Base-by-base conservation (phyloP, 2,797 vertebrate genomes). In the Halcyon smyrnensis region DNA sequence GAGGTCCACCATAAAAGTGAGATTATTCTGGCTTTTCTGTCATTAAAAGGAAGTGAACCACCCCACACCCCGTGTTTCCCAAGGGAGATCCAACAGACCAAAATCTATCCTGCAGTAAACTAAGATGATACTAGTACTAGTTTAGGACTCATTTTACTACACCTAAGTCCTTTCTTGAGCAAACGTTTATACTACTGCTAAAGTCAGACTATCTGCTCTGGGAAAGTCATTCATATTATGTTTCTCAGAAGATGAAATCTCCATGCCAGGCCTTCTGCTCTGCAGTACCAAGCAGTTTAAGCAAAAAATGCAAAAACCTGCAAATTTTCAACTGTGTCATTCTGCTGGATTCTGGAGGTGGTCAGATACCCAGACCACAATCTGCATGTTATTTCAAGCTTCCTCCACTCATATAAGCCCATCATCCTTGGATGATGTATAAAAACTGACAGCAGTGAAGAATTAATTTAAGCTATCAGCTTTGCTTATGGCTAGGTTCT, bases 1-100 rank as follows among this genome's bases (percentile, higher is more conserved):
- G 54, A 87, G 65, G 37, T 84, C 77, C 73, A 89, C 23, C 65
- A 65, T 32, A 27, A 27, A 91, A 92, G 74, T 69, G 60, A 84
- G 50, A 87, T 76, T 88, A 87, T 81, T 90, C 80, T 73, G n/a
- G 18, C 37, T 88, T 63, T 87, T 93, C 76, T 84, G 41, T 81
- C 83, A 89, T 39, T 62, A 83, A 81, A 88, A 88, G 84, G 76
- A 96, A 91, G 46, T 24, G 53, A 93, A 60, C 25, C 13, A 84
- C 12, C 19, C 45, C 53, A 57, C 60, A 87, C 48, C 30, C 62
- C 67, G 12, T 19, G 36, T 36, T 85, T 93, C 68, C 68, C 37
- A 92, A 30, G 10, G 4, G 59, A 89, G 59, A 87, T 45, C 41
- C 75, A 91, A 69, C 45, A 78, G 46, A 77, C 15, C 8, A 50